A percentile compares a stretch with the other conserved stretches of the same genome.
phyloP scores from a whole-genome alignment of 2,113 vertebrate species.

The Onychorhynchus coronatus region DNA sequence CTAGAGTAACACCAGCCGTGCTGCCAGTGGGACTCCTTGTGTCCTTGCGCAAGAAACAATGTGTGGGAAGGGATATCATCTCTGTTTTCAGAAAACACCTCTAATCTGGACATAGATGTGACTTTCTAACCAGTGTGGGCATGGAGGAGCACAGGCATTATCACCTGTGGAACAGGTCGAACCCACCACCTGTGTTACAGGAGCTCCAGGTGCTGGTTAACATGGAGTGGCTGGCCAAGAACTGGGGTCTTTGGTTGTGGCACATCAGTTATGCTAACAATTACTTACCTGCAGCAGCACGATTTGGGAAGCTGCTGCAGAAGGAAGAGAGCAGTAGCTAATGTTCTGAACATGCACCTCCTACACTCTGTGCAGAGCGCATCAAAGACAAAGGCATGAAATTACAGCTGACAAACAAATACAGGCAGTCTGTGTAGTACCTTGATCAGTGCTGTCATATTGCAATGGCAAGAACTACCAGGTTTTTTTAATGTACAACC shows the following conservation, averaged over 20 bases:
- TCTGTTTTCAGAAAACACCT: not conserved
- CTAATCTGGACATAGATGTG: not conserved
- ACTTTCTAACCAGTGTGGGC: not conserved
- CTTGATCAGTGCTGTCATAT: not conserved
- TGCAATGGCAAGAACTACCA: not conserved
- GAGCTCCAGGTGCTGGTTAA: not conserved
- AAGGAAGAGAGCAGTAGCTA: not conserved
- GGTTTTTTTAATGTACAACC: not conserved
- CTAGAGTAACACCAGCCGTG: not conserved
- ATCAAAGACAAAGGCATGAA: not conserved
- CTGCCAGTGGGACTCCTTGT: not conserved
- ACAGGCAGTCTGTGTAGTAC: not conserved
- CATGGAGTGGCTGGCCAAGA: not conserved
- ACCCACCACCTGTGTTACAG: not conserved
- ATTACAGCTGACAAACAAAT: not conserved
- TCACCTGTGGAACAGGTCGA: not conserved
- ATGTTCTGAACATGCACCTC: fast-evolving
- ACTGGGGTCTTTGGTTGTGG: not conserved
- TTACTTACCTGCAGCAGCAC: not conserved
- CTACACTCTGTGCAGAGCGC: not conserved
- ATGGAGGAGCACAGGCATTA: not conserved
- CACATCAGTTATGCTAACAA: not conserved
- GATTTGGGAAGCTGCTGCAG: not conserved
- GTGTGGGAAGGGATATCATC: not conserved
- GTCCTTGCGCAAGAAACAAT: not conserved